Conservation (phyloP, 2,797 vertebrate genomes). For the Chiropotes sagulatus region DNA sequence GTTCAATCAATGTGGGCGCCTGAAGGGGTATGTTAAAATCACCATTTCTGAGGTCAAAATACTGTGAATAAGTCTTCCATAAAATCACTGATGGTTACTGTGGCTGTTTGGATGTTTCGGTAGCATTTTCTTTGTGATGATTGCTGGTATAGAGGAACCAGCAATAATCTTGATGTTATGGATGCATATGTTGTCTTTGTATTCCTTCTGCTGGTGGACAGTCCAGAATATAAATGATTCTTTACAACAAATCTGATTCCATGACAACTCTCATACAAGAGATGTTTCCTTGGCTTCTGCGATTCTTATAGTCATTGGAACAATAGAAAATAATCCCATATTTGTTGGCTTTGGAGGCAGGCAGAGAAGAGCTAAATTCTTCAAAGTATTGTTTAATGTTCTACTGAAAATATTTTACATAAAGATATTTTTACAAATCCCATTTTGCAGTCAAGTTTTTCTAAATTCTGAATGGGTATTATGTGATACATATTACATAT, state of each 20-base stretch:
- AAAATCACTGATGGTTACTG: not conserved
- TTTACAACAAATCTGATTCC: conserved; percentile 26
- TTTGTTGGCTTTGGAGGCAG: not conserved
- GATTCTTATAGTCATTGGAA: not conserved
- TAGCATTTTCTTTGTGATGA: not conserved
- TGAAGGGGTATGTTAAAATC: not conserved
- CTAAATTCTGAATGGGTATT: not conserved
- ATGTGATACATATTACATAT: not conserved
- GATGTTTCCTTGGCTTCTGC: conserved; percentile 12
- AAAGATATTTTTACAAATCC: conserved; percentile 28
- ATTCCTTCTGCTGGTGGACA: not conserved
- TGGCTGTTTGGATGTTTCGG: not conserved
- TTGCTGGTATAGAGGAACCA: not conserved
- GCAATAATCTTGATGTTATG: not conserved
- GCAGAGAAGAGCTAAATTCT: conserved; percentile 28
- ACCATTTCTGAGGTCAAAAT: not conserved
- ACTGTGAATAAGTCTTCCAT: not conserved
- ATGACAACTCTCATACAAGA: not conserved
- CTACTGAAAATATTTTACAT: conserved; percentile 45
- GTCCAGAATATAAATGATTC: not conserved
- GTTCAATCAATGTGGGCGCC: not conserved
- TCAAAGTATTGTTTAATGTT: conserved; percentile 40
- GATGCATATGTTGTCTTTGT: not conserved
- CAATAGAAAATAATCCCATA: not conserved
- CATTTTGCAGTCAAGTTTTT: not conserved